Base-by-base conservation (phyloP, 1,140 invertebrate species). In the Glossosoma conforme region DNA sequence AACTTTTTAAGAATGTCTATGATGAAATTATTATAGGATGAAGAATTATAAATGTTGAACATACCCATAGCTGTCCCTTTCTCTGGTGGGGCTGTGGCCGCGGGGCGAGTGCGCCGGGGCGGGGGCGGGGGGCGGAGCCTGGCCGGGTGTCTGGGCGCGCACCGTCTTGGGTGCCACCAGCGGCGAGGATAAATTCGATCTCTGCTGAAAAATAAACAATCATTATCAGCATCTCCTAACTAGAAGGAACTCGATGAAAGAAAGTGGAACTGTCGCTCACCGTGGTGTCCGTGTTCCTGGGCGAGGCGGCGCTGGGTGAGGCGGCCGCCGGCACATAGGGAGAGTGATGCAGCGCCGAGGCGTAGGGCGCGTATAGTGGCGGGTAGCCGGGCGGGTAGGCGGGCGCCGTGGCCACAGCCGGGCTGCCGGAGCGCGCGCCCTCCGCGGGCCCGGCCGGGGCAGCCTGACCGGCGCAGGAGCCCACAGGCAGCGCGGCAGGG, bases 31-130 rank as follows among this genome's bases (percentile, higher is more conserved):
- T 36, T 36, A 5, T 8, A 36, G 33, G 10, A 17, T 10, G 22
- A 41, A 2, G n/a, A 3, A 41, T 10, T 19, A 14, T 18, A 53
- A n/a, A 54, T 32, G 45, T 36, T n/a, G 38, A 41, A 49, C 58
- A 53, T 77, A 91, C 87, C 87, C 89, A 72, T 89, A 90, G 66
- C 82, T 88, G 60, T 91, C 87, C 49, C 87, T 77, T 65, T 90
- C 87, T 56, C 86, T 76, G 54, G 68, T 83, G 4, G 86, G 85
- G 66, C 84, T 88, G 61, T 87, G 85, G 41, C 82, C 82, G 55
- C 85, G 76, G 5, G 86, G 86, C 11, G 85, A 87, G 69, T 85
- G 74, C 13, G 70, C 63, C 53, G 65, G 72, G 57, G 64, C 62
- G 54, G 65, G 64, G 47, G 36, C 21, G 10, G 49, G 44, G 54